Conservation (phyloP, 2,797 vertebrate species). For the Graptemys geographica region DNA sequence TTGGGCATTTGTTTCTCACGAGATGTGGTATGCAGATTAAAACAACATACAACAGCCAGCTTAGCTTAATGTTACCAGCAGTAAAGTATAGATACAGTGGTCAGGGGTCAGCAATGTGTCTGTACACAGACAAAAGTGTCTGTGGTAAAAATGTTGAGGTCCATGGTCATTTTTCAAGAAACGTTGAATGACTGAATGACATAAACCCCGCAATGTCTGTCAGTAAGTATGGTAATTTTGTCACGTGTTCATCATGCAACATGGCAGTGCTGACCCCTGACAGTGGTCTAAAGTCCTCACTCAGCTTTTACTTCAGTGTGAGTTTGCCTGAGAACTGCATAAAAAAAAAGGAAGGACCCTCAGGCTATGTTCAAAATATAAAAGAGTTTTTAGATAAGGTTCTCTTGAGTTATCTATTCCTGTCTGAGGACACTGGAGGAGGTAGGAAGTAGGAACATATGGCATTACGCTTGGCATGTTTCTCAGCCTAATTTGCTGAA, state of each 20-base stretch:
- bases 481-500: slow-evolving; percentile 53
- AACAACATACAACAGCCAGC: background rate
- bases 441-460: background rate
- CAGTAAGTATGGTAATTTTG: no score
- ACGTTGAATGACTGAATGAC: no score
- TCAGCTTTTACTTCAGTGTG: fast-evolving
- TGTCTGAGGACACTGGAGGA: background rate
- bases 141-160: no score
- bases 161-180: no score
- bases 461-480: background rate
- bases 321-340: background rate
- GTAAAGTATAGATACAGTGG: background rate
- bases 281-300: background rate
- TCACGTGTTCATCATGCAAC: no score
- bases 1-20: background rate
- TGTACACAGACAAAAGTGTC: no score
- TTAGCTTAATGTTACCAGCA: background rate
- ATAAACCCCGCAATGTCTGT: no score
- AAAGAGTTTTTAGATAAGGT: background rate
- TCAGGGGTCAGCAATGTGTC: no score
- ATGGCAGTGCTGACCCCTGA: no score
- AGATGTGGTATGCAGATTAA: background rate
- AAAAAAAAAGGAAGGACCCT: background rate
- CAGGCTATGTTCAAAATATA: background rate
- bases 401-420: background rate